phyloP scores from a whole-genome alignment of 2,888 invertebrate species.

The Andricus curvator region DNA sequence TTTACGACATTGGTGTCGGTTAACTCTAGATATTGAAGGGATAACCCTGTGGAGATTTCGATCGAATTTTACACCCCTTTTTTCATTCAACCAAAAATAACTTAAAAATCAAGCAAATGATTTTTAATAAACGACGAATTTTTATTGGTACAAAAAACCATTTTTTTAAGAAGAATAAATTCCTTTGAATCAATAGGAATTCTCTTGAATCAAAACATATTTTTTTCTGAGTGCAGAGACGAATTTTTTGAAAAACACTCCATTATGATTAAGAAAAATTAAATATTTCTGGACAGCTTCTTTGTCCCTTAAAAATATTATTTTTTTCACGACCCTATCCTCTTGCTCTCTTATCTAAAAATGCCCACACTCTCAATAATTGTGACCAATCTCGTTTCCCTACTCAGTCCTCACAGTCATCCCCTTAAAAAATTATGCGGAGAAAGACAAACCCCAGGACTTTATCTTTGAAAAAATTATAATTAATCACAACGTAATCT shows the following conservation, averaged over 20 bases:
- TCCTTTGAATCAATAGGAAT: no score
- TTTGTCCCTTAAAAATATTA: no score
- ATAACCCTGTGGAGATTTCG: background rate
- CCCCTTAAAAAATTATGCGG: conserved; percentile 12
- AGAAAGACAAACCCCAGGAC: background rate
- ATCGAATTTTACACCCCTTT: background rate
- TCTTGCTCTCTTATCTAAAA: background rate
- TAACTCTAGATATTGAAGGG: conserved; percentile 2
- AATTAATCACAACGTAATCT: conserved; percentile 37
- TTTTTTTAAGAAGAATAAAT: no score
- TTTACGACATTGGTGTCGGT: conserved; percentile 13
- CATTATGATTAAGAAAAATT: no score
- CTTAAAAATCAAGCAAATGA: no score
- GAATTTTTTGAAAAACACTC: no score
- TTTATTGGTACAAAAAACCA: no score
- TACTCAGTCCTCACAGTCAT: background rate
- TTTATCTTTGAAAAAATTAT: conserved; percentile 14
- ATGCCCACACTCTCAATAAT: background rate
- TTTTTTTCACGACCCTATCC: background rate
- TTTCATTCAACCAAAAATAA: no score
- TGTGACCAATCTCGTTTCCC: background rate
- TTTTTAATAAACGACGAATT: no score
- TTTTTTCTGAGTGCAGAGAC: no score
- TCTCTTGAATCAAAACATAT: no score
- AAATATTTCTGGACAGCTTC: no score